Conservation (phyloP, 2,888 invertebrate species). For the Lumbricus terrestris region DNA sequence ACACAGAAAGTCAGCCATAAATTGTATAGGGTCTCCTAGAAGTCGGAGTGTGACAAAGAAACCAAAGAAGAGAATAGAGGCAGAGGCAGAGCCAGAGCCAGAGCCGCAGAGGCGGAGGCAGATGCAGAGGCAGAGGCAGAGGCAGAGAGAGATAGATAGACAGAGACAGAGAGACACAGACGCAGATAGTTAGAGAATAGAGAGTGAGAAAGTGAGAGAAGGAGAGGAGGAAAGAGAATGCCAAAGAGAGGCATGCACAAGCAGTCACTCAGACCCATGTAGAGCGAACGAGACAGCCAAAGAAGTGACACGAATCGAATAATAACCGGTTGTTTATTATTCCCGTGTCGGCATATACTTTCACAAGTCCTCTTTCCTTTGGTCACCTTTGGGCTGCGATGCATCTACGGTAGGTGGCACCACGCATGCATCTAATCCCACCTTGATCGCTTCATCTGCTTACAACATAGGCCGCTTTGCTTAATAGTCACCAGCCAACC, state of each 20-base stretch:
- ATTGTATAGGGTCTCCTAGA: too few relatives aligned
- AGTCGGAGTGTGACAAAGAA: too few relatives aligned
- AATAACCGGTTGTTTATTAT: not conserved
- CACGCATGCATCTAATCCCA: not conserved
- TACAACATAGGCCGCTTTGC: not conserved
- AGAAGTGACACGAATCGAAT: not conserved
- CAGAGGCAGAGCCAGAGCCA: too few relatives aligned
- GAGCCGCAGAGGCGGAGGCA: too few relatives aligned
- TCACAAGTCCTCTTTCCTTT: too few relatives aligned
- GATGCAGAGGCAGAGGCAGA: too few relatives aligned
- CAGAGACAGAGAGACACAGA: too few relatives aligned
- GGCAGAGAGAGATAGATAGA: too few relatives aligned
- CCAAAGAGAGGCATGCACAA: not conserved
- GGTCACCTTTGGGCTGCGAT: not conserved
- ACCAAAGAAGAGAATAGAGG: too few relatives aligned
- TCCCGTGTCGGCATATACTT: too few relatives aligned
- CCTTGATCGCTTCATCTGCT: not conserved
- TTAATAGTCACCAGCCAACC: not conserved
- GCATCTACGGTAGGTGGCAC: not conserved
- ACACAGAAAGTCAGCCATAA: too few relatives aligned
- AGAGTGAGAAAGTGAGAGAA: not conserved
- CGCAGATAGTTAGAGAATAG: too few relatives aligned
- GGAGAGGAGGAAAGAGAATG: not conserved
- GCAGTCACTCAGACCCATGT: not conserved
- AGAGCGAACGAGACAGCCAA: not conserved